phyloP scores from a whole-genome alignment of 1,140 invertebrate species.

The Eueides isabella region DNA sequence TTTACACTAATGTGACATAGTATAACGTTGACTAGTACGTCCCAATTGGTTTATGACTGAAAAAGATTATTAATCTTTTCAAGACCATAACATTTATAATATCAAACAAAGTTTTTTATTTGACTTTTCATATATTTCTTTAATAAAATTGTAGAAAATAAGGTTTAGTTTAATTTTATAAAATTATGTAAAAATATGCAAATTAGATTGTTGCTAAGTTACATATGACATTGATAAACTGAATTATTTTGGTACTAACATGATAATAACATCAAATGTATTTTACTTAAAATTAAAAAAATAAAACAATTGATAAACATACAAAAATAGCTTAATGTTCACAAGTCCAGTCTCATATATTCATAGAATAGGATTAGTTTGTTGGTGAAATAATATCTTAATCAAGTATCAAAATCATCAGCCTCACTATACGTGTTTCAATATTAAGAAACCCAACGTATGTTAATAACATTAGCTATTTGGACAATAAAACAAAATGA shows the following conservation, averaged over 20 bases:
- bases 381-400: constrained; percentile 9
- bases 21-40: neutral
- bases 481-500: neutral
- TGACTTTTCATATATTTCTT: neutral
- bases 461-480: neutral
- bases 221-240: neutral
- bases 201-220: neutral
- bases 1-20: neutral
- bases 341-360: neutral
- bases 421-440: neutral
- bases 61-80: neutral
- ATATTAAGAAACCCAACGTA: too few species aligned
- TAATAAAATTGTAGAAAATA: neutral
- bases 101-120: neutral
- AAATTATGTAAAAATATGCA: neutral
- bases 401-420: constrained; percentile 23
- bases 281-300: neutral
- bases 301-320: neutral
- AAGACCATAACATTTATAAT: neutral
- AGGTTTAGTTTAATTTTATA: neutral
- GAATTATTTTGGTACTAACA: neutral
- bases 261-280: constrained; percentile 5
- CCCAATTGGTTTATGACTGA: neutral
- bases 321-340: neutral
- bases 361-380: neutral